Evolutionary conservation across 2,113 vertebrate genomes (phyloP).

Genomic region (Lagopus leucura): DNA sequence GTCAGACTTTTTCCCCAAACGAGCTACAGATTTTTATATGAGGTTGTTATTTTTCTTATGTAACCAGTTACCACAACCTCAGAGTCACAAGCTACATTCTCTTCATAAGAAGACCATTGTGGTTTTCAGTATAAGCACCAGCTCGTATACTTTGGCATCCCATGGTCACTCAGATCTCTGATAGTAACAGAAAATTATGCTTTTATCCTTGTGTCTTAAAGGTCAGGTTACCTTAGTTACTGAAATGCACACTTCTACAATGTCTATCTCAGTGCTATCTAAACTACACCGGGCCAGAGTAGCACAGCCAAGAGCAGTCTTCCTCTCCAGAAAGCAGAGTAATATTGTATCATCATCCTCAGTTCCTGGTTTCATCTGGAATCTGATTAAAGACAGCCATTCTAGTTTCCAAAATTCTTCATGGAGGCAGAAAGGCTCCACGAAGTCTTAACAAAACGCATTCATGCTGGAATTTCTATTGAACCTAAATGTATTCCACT

Average conservation of each 20-base stretch:
- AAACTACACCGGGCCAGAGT: not conserved
- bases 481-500: not conserved
- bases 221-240: not conserved
- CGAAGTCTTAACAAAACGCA: not conserved
- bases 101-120: not conserved
- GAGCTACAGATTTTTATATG: not conserved
- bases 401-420: not conserved
- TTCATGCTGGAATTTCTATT: not conserved
- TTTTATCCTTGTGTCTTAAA: not conserved
- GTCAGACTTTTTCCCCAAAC: not conserved
- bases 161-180: not conserved
- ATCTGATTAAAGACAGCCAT: not conserved
- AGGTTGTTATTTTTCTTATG: not conserved
- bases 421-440: not conserved
- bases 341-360: not conserved
- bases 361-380: not conserved
- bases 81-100: not conserved
- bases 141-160: not conserved
- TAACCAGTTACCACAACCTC: not conserved
- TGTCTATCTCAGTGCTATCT: not conserved
- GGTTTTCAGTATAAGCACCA: not conserved
- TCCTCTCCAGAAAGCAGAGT: not conserved
- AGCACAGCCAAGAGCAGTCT: not conserved
- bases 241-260: not conserved
- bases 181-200: not conserved